Evolutionary conservation across 2,888 invertebrate species (phyloP).

Genomic region (Athalia cordata): DNA sequence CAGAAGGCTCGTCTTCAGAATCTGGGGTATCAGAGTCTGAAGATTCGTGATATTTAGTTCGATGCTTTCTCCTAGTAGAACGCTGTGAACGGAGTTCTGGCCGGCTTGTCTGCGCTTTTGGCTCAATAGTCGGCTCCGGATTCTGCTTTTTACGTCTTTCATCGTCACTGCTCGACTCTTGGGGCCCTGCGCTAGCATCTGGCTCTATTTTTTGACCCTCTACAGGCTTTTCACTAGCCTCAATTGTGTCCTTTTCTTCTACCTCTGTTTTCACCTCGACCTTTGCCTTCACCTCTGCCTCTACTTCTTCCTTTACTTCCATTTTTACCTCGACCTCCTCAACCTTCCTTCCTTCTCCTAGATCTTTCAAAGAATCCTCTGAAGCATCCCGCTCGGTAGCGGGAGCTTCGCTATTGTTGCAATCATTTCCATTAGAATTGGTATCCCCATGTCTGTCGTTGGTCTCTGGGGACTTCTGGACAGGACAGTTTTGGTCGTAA

Average conservation of each 20-base stretch:
- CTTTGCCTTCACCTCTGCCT: conserved; percentile 47
- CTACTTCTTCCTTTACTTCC: conserved; percentile 8
- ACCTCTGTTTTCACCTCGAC: conserved; percentile 25
- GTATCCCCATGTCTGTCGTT: conserved; percentile 47
- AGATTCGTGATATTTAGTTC: conserved; percentile 66
- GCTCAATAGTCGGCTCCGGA: conserved; percentile 33
- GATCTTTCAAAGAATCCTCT: not conserved
- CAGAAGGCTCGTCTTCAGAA: conserved; percentile 65
- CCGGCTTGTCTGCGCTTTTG: not conserved
- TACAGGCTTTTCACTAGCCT: conserved; percentile 33
- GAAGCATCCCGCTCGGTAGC: conserved; percentile 17
- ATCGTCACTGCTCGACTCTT: conserved; percentile 57
- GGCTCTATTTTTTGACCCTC: conserved; percentile 51
- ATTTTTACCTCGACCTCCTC: conserved; percentile 31
- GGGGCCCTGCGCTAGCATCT: not conserved
- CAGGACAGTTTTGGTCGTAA: conserved; percentile 50
- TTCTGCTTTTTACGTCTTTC: conserved; percentile 55
- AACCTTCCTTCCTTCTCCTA: conserved; percentile 17
- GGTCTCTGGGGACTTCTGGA: conserved; percentile 25
- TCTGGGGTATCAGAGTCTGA: conserved; percentile 68
- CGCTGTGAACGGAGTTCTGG: conserved; percentile 43
- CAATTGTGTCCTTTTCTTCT: conserved; percentile 46
- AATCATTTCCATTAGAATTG: conserved; percentile 53
- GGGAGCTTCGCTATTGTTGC: conserved; percentile 39
- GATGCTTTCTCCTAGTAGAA: conserved; percentile 63